Evolutionary conservation across 2,888 invertebrate species (phyloP).

Genomic region (Carcina quercana): DNA sequence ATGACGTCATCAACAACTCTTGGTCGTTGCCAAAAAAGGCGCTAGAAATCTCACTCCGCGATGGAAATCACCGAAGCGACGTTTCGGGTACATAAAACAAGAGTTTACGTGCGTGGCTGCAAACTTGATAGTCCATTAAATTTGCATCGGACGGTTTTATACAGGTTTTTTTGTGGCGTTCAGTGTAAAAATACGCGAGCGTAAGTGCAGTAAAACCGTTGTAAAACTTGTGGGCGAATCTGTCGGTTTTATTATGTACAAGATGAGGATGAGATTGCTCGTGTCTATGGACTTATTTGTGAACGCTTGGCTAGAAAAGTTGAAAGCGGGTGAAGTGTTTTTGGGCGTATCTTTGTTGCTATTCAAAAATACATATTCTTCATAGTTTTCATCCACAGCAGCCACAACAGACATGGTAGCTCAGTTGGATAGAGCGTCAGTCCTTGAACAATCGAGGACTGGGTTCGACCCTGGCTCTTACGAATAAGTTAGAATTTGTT

Average conservation of each 20-base stretch:
- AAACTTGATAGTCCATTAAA: conserved; percentile 42
- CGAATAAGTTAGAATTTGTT: too few species aligned
- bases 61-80: conserved; percentile 2
- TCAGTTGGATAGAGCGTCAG: too few species aligned
- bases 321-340: too few species aligned
- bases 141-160: conserved; percentile 38
- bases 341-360: too few species aligned
- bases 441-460: too few species aligned
- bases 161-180: conserved; percentile 26
- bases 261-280: neutral
- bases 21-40: neutral
- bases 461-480: too few species aligned
- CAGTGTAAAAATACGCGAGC: conserved; percentile 17
- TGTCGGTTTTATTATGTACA: conserved; percentile 1
- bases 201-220: conserved; percentile 20
- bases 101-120: conserved; percentile 34
- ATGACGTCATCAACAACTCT: too few species aligned
- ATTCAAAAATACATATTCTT: too few species aligned
- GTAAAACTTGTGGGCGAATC: neutral
- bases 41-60: neutral
- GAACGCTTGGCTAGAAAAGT: too few species aligned
- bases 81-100: conserved; percentile 8
- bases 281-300: too few species aligned
- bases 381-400: too few species aligned
- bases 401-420: too few species aligned